Evolutionary conservation across 1,140 invertebrate species (phyloP), one percentile per base, ranked within the genome.

Genomic region (Aphelenchoides besseyi): DNA sequence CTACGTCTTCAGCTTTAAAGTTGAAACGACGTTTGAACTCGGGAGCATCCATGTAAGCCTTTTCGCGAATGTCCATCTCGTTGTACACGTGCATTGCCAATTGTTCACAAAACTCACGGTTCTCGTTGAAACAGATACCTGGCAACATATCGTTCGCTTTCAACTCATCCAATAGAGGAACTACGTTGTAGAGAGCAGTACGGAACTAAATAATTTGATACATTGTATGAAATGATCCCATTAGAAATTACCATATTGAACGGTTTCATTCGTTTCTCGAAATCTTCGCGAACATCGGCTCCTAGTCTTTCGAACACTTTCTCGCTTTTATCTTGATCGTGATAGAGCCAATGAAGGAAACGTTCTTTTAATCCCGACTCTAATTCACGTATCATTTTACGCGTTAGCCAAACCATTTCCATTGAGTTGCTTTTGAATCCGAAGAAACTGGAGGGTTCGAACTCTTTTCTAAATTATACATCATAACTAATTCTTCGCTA

Each of bases 71-170:
- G 32, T 82, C 26, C 55, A 80, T 53, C 53, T 81, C 80, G 28
- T 71, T 73, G 54, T 75, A 79, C 35, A 84, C 41, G 2, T 69
- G 74, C 0, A 74, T 70, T 1, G 82, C 82, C 59, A 84, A 71
- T 33, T 61, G 54, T 52, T 83, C 80, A 53, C 82, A 83, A 8
- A 83, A 71, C 3, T 79, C 73, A 62, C 82, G 78, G 63, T 84
- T 75, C 18, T 83, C 82, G 70, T 83, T 83, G 69, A 83, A 83
- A 48, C 82, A 83, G 23, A 83, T 74, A 9, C 76, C 78, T 16
- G 82, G 82, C 23, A 83, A 53, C 70, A 77, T 83, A 23, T 75
- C 69, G 9, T 73, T 74, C 30, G 76, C 69, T 52, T 77, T 73
- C 57, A 84, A 57, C 26, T 81, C 57, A 52, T 83, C 82, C 3